Evolutionary conservation across 2,888 invertebrate genomes (phyloP).

Genomic region (Thalpophila matura): DNA sequence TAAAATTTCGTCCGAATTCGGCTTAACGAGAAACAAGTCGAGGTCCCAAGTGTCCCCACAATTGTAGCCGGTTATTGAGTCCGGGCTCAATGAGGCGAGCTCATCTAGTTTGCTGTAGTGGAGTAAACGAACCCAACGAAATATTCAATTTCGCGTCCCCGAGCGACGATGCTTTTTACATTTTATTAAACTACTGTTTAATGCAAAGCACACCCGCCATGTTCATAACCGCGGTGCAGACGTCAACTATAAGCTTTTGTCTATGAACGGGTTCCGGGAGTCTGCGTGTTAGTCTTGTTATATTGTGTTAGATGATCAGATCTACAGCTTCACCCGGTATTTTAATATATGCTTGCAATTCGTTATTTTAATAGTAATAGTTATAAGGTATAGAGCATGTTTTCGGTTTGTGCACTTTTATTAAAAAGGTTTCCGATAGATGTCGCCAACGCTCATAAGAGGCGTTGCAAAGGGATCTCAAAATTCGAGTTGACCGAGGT

Average conservation of each 20-base stretch:
- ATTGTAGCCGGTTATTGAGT: slow-evolving; percentile 64
- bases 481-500: too few species aligned
- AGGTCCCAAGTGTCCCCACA: slow-evolving; percentile 56
- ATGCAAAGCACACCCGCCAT: slow-evolving; percentile 50
- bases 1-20: slow-evolving; percentile 48
- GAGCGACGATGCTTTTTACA: slow-evolving; percentile 57
- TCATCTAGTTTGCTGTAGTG: slow-evolving; percentile 64
- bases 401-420: neutral
- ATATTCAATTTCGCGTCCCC: slow-evolving; percentile 69
- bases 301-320: slow-evolving; percentile 25
- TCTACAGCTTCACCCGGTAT: slow-evolving; percentile 8
- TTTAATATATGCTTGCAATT: slow-evolving; percentile 29
- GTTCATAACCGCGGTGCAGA: slow-evolving; percentile 46
- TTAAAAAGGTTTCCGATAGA: too few species aligned
- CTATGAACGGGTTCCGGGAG: slow-evolving; percentile 28
- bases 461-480: too few species aligned
- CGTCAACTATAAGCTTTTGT: slow-evolving; percentile 47
- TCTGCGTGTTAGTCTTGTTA: slow-evolving; percentile 34
- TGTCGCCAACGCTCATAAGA: too few species aligned
- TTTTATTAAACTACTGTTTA: slow-evolving; percentile 61
- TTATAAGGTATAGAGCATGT: neutral
- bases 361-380: slow-evolving; percentile 9
- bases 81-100: slow-evolving; percentile 61
- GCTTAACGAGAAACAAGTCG: slow-evolving; percentile 53
- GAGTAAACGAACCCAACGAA: slow-evolving; percentile 61